phyloP scores from a whole-genome alignment of 2,113 vertebrate species.

The Phrynosoma platyrhinos region DNA sequence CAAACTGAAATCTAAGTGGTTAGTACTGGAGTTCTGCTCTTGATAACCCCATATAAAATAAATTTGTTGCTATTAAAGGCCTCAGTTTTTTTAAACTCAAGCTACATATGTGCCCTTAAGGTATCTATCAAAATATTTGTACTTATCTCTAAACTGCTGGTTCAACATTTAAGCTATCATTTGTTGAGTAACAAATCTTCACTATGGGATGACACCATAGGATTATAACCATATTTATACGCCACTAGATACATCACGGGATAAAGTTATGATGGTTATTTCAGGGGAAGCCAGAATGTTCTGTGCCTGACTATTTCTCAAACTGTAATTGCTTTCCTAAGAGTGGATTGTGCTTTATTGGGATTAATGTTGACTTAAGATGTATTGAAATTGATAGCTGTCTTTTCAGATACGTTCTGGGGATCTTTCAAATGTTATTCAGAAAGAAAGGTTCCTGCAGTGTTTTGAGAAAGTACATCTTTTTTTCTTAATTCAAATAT shows the following conservation, averaged over 20 bases:
- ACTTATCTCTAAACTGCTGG: background rate
- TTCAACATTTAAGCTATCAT: background rate
- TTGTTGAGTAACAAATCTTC: background rate
- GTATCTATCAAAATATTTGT: conserved; percentile 14
- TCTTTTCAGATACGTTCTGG: conserved; percentile 1
- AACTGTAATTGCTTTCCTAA: background rate
- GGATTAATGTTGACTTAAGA: background rate
- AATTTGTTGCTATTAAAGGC: background rate
- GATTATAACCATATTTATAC: conserved; percentile 15
- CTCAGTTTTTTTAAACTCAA: conserved; percentile 12
- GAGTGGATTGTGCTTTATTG: background rate
- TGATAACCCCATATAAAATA: conserved; percentile 1
- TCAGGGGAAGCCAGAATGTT: background rate
- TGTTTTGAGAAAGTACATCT: conserved; percentile 46
- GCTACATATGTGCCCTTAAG: background rate
- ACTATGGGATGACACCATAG: background rate
- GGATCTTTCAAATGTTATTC: background rate
- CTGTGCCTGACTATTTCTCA: background rate
- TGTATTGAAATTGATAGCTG: background rate
- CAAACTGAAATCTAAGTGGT: background rate
- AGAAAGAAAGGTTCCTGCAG: background rate
- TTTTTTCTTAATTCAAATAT: conserved; percentile 35
- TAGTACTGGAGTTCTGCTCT: background rate
- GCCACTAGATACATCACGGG: background rate
- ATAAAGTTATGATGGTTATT: conserved; percentile 11